Base-by-base conservation (phyloP, 2,888 invertebrate genomes). In the Tipula confusa region DNA sequence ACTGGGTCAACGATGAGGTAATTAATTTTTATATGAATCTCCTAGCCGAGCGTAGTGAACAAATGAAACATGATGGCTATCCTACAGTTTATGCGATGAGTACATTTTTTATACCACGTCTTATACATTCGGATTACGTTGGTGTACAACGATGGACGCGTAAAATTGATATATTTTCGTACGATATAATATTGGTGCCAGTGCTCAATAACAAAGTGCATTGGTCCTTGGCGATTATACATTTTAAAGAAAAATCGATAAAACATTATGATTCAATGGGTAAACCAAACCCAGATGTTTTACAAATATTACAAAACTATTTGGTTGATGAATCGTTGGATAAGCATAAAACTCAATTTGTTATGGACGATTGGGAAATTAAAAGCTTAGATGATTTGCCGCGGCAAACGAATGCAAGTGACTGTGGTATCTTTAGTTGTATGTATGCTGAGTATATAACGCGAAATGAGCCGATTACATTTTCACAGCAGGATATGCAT, bases 21-120 rank as follows among this genome's bases (percentile, higher is more conserved):
- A 98, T 99, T 79, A 99, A 98, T 89, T 98, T 97, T 89, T 99
- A 99, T 89, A 96, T 99, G 95, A 96, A 96, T 88, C 89, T 99
- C 84, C 90, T 99, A 83, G 95, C 95, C 87, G 95, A 96, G 86
- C 90, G 99, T 83, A 93, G 95, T 7, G 91, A 92, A 84, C 33
- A 24, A 29, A 89, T 90, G 48, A 90, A 92, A 5, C 89, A 90
- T 0, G 90, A 92, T 0, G 92, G 93, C 80, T 91, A 93, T 87
- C 95, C 96, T 0, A 92, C 92, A 85, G 94, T 96, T 0, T 95
- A 98, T 87, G 95, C 96, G 0, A 96, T 98, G 90, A 98, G 97
- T 88, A 99, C 99, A 0, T 99, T 99, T 90, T 99, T 99, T 89
- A 97, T 97, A 87, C 94, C 96, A 0, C 96, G 96, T 87, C 90